phyloP scores from a whole-genome alignment of 2,113 vertebrate genomes.

The Calidris pygmaea region DNA sequence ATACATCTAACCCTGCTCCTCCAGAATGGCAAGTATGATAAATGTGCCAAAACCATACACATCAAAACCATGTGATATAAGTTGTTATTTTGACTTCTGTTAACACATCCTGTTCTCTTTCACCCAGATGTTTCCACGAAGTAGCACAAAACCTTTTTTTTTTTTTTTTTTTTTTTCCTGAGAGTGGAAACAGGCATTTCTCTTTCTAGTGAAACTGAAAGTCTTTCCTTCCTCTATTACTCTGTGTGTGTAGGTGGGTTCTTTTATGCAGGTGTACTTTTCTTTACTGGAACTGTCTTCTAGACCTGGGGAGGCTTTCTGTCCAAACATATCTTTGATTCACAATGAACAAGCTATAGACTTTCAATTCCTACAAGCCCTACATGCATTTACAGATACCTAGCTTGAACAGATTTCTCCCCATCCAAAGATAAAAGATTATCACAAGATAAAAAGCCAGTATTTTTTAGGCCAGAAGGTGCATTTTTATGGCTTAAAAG shows the following conservation, averaged over 20 bases:
- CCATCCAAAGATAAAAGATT: background rate
- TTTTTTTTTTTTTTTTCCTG: no score
- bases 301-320: background rate
- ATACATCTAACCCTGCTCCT: background rate
- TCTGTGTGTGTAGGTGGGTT: accelerated
- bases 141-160: background rate
- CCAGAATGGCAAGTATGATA: background rate
- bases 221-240: background rate
- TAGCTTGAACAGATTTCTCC: background rate
- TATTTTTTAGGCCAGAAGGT: background rate
- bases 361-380: background rate
- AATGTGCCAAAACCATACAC: constrained; percentile 4
- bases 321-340: background rate
- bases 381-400: background rate
- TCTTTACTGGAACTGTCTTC: background rate
- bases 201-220: constrained; percentile 1
- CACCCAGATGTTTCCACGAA: constrained; percentile 25
- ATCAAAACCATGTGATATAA: background rate
- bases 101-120: constrained; percentile 11
- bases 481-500: background rate
- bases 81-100: constrained; percentile 43
- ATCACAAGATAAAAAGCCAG: background rate
- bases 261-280: background rate
- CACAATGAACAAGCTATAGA: background rate
- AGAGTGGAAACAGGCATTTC: background rate